Base-by-base conservation (phyloP, 2,113 vertebrate genomes). In the Daubentonia madagascariensis region DNA sequence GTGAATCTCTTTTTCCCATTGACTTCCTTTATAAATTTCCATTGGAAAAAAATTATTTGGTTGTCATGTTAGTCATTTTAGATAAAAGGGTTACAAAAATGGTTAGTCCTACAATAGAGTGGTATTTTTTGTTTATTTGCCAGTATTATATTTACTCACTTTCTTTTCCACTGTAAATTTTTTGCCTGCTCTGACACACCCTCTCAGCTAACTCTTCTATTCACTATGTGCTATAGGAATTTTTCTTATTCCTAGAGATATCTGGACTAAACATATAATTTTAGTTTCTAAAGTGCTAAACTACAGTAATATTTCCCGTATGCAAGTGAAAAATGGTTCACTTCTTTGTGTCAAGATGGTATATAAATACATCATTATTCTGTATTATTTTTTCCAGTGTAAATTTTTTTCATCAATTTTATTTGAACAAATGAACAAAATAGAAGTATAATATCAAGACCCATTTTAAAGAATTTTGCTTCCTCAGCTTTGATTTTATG, bases 401-500 rank as follows among this genome's bases (percentile, higher is more conserved):
- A 81, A 65, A 52, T 59, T 37, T 78, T 85, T 91, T 83, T 86
- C 6, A 59, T 81, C 28, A 16, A 73, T 72, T 85, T 68, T 84
- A 88, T 94, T 76, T 89, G 25, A 92, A 85, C 50, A 95, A 59
- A 78, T 65, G 37, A 95, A 72, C 28, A 45, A 63, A 80, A 65
- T 35, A 89, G 32, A 30, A 59, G 18, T 78, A 73, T 4, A 91
- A 6, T 91, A 45, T 68, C 9, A 92, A 59, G 79, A 87, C 3
- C 10, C 12, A 54, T 78, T 65, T 85, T 86, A 89, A 79, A 92
- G 23, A 54, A 84, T 87, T 96, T 76, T 96, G 40, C 25, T 91
- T 96, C 30, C 45, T 93, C 35, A 72, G 1, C 22, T 97, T 95
- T 93, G 72, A 78, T 89, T 89, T 96, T 89, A 54, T 89, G n/a